Base-by-base conservation (phyloP, 2,888 invertebrate genomes). In the Adineta ricciae region DNA sequence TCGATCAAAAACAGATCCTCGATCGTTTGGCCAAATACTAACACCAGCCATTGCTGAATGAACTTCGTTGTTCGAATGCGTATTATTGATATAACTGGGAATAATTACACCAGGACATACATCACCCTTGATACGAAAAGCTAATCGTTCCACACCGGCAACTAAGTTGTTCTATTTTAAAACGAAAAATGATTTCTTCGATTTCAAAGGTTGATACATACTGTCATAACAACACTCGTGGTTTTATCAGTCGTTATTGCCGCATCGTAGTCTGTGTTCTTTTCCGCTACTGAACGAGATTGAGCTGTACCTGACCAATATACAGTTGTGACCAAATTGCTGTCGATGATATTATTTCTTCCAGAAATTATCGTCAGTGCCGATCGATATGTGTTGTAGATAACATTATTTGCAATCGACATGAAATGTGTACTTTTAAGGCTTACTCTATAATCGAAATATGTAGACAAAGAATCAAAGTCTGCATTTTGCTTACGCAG, bases 321-420 rank as follows among this genome's bases (percentile, higher is more conserved):
- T 82, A 87, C 87, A 64, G 88, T 83, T 0, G 87, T 84, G 24
- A 89, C 87, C 50, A 90, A 86, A 86, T 89, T 90, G 84, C 87
- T 78, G 5, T 87, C 83, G 1, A 87, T 46, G 7, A 38, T 46
- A 82, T 86, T 87, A 36, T 86, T 83, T 19, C 78, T 52, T 32
- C 87, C 87, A 54, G 84, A 24, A 21, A 86, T 85, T n/a, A 85
- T n/a, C n/a, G n/a, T n/a, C 84, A 9, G 89, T 85, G 88, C 89
- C 88, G 87, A 84, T 36, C 88, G 88, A 16, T 89, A 87, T 11
- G 88, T 88, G 50, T 88, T 87, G 86, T 88, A 87, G 9, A 89
- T 87, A 49, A 89, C 88, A 87, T 89, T 89, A 46, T 88, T 87
- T 11, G 87, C 87, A 16, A 89, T 87, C 50, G 87, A 86, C 8